Evolutionary conservation across 2,113 vertebrate genomes (phyloP), one percentile per base, ranked within the genome.

Genomic region (Hypomesus transpacificus): DNA sequence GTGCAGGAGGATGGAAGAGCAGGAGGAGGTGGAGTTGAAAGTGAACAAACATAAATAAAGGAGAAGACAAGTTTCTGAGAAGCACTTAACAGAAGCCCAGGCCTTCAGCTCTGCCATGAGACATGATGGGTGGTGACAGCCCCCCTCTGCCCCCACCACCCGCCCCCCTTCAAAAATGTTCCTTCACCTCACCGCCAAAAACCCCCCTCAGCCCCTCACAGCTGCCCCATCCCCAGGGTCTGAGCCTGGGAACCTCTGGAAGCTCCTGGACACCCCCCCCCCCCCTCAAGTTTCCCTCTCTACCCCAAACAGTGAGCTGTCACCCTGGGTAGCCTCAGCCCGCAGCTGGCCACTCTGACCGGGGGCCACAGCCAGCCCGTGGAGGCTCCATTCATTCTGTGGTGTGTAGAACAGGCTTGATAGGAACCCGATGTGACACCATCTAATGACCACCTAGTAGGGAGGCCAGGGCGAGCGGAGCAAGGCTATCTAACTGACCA

Each of bases 91-190:
- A 46, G 39, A 46, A 76, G 69, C 53, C 17, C 22, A 84, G 79
- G 31, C 78, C 76, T 76, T 87, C 77, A 75, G 75, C 14, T 22
- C 22, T 26, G 80, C 86, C 83, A 84, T 80, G 80, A 83, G 79
- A 89, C 77, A 88, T 87, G 87, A 87, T 88, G 81, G 85, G 75
- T 84, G 84, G 76, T 86, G 82, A 90, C 86, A 89, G 87, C 85
- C 68, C 82, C 79, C 75, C 87, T 80, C 85, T 88, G 83, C 84
- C 74, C 53, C 20, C 20, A 3, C 58, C 80, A 77, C 82, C 82
- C 81, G 82, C 82, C 78, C 69, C 72, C 6, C 67, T 26, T 70
- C 75, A 74, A 26, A 26, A 26, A 26, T 26, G 24, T 26, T 26
- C 60, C 72, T 80, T 76, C 74, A 75, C 73, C 70, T 80, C 77